Percentiles rank a stretch among this genome's conserved stretches.
Evolutionary conservation across 2,113 vertebrate genomes (phyloP).

Genomic region (Reinhardtius hippoglossoides): DNA sequence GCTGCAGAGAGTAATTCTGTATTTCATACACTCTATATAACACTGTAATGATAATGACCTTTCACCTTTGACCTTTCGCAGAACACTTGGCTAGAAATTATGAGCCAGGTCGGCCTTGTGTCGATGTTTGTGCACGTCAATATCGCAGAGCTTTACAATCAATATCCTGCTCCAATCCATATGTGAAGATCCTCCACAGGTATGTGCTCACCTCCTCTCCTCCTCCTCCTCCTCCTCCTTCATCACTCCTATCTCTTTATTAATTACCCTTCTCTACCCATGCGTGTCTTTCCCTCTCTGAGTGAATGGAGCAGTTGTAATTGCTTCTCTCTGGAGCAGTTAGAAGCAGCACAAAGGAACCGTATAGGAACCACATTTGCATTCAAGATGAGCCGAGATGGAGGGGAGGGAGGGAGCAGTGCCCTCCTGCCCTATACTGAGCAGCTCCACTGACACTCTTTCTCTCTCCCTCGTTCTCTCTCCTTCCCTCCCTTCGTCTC

Average conservation of each 20-base stretch:
- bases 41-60: constrained; percentile 51
- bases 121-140: constrained; percentile 38
- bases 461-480: constrained; percentile 20
- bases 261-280: constrained; percentile 79
- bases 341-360: constrained; percentile 77
- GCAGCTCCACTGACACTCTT: constrained; percentile 53
- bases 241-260: constrained; percentile 76
- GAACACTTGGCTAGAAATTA: constrained; percentile 37
- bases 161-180: constrained; percentile 23
- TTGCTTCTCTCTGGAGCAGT: constrained; percentile 81
- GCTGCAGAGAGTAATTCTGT: constrained; percentile 1
- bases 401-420: constrained; percentile 64
- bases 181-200: constrained; percentile 64
- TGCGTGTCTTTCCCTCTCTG: constrained; percentile 75
- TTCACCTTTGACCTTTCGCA: constrained; percentile 65
- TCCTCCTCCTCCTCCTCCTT: constrained; percentile 49
- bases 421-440: constrained; percentile 74
- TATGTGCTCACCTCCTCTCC: constrained; percentile 43
- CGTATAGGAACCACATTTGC: constrained; percentile 79
- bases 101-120: constrained; percentile 28
- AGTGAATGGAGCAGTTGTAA: constrained; percentile 81
- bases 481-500: constrained; percentile 38
- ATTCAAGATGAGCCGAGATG: constrained; percentile 79
- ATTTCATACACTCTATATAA: constrained; percentile 31
- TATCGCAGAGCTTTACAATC: constrained; percentile 44